Evolutionary conservation across 2,797 vertebrate species (phyloP).

Genomic region (Sebastes trivittatus): DNA sequence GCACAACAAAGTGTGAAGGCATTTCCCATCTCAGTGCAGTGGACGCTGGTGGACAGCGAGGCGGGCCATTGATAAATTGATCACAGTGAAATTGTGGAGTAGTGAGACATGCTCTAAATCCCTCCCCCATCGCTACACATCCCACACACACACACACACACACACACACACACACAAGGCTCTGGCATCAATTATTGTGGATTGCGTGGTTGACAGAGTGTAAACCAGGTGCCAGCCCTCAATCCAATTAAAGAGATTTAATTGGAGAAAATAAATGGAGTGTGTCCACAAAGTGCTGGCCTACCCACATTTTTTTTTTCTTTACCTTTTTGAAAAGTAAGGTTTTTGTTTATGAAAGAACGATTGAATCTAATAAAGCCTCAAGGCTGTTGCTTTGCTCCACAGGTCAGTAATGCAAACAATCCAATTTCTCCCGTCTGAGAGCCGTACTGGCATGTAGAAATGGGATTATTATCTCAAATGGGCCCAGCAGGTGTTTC

Average conservation of each 20-base stretch:
- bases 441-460: constrained; percentile 62
- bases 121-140: constrained; percentile 60
- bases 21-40: constrained; percentile 49
- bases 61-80: constrained; percentile 77
- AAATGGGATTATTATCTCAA: constrained; percentile 76
- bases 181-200: constrained; percentile 78
- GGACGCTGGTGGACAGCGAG: constrained; percentile 58
- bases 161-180: constrained; percentile 38
- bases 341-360: constrained; percentile 78
- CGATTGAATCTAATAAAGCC: constrained; percentile 75
- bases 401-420: constrained; percentile 79
- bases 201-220: constrained; percentile 80
- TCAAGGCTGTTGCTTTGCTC: constrained; percentile 70
- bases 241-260: constrained; percentile 82
- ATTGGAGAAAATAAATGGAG: constrained; percentile 82
- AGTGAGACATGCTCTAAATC: constrained; percentile 74
- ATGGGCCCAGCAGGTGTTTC: constrained; percentile 72
- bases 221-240: constrained; percentile 83
- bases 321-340: constrained; percentile 57
- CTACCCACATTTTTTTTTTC: constrained; percentile 56
- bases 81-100: constrained; percentile 72
- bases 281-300: constrained; percentile 77
- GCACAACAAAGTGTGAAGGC: constrained; percentile 21
- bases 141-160: constrained; percentile 38
- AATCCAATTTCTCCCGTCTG: constrained; percentile 71